Base-by-base conservation (phyloP, 2,797 vertebrate species). In the Myoxocephalus aenaeus region DNA sequence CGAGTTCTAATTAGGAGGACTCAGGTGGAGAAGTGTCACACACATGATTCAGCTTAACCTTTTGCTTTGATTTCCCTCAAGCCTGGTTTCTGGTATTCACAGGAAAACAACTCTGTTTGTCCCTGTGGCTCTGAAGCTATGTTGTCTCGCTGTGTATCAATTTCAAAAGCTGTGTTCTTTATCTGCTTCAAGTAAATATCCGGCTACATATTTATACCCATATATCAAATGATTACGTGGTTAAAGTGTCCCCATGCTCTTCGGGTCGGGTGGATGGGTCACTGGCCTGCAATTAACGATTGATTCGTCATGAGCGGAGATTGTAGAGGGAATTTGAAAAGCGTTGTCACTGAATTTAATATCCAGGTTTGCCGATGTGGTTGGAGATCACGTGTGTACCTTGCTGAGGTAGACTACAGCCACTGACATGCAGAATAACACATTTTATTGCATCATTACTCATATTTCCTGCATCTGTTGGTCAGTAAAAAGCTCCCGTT, bases 51-150 rank as follows among this genome's bases (percentile, higher is more conserved):
- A 85, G 67, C 86, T 87, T 89, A 93, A 93, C 91, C 91, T 93
- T 93, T 92, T 68, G 69, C 86, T 92, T 92, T 94, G 85, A 93
- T 93, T 94, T 94, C 91, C 90, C 90, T 64, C 50, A 64, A 84
- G 89, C 79, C 82, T 88, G 61, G 77, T 86, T 80, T 82, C 70
- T 86, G 84, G 62, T 82, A 68, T 88, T 90, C 73, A 72, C 70
- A 75, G 75, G 70, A 85, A 91, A 83, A 86, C 74, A 84, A 70
- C 58, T 85, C 75, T 84, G 83, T 85, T 84, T 87, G 64, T 66
- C 64, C 56, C 34, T 5, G 25, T 54, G 59, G 50, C 57, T 77
- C 56, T 70, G 58, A 68, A 29, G 62, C 59, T 17, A 10, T 44
- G n/a, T 62, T 15, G 17, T 10, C 20, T 53, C 2, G 7, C 17